phyloP scores from a whole-genome alignment of 1,140 invertebrate species.

The Orchestia grillus region DNA sequence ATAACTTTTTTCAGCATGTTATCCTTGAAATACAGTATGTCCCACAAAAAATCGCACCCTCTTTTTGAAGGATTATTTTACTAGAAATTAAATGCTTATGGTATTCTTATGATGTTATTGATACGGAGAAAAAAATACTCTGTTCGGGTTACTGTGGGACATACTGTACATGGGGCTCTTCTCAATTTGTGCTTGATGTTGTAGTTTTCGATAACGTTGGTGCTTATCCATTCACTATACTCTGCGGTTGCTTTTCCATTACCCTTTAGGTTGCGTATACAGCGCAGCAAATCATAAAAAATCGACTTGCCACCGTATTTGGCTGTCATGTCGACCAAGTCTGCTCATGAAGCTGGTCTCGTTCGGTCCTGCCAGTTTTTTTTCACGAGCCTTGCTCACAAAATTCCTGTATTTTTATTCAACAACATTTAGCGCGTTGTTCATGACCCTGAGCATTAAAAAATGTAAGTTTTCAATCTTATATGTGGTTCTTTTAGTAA shows the following conservation, averaged over 20 bases:
- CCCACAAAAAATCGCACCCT: too few relatives aligned
- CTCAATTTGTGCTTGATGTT: background rate
- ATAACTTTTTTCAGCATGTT: background rate
- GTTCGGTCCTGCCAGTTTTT: background rate
- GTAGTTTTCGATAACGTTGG: background rate
- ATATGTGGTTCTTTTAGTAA: too few relatives aligned
- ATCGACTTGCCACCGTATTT: background rate
- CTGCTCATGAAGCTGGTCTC: background rate
- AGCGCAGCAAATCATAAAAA: background rate
- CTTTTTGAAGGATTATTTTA: too few relatives aligned
- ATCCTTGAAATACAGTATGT: too few relatives aligned
- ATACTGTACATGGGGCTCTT: background rate
- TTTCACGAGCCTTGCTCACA: background rate
- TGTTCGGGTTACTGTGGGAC: too few relatives aligned
- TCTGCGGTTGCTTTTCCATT: background rate
- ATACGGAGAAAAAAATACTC: too few relatives aligned
- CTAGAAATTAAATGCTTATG: too few relatives aligned
- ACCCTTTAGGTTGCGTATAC: background rate
- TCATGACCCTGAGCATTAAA: too few relatives aligned
- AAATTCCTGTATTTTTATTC: background rate
- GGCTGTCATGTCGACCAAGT: background rate
- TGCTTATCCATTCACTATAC: background rate
- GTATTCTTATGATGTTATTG: too few relatives aligned
- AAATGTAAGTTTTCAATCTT: too few relatives aligned
- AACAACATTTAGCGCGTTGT: background rate